These are phyloP conservation scores for Ormyrus rosae DNA, from an alignment of 2,888 invertebrate genomes.

Conservation along the genomic window DNA sequence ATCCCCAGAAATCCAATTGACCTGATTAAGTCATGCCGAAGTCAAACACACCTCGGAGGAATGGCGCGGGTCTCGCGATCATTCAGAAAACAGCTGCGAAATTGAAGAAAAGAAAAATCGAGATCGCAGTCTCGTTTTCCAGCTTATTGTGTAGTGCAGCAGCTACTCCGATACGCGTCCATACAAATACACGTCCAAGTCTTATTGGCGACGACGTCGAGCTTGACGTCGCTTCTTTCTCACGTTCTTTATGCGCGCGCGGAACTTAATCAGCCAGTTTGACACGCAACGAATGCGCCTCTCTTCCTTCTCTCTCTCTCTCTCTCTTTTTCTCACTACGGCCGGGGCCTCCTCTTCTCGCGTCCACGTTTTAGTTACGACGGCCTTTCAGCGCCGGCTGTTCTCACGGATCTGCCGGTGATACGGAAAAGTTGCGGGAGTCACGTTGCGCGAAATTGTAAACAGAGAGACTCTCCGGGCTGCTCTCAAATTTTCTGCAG, in stretches of 20 bases:
- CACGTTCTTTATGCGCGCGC: conserved; percentile 55
- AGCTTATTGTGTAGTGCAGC: background rate
- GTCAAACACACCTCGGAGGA: too few relatives aligned
- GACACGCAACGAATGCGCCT: conserved; percentile 60
- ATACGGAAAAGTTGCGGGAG: conserved; percentile 45
- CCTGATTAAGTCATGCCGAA: too few relatives aligned
- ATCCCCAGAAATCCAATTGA: too few relatives aligned
- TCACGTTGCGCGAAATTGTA: background rate
- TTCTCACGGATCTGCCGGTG: conserved; percentile 52
- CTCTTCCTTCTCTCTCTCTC: background rate
- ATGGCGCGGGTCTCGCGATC: too few relatives aligned
- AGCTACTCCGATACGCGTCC: conserved; percentile 10
- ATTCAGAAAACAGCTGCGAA: too few relatives aligned
- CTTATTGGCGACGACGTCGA: background rate
- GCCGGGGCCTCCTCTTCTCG: conserved; percentile 55
- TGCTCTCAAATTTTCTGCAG: too few relatives aligned
- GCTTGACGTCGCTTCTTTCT: conserved; percentile 42
- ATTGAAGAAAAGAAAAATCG: too few relatives aligned
- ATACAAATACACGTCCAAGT: conserved; percentile 2
- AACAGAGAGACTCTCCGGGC: background rate
- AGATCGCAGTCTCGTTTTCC: background rate
- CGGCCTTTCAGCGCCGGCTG: conserved; percentile 14
- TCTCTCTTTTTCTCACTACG: conserved; percentile 39
- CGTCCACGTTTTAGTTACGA: conserved; percentile 60
- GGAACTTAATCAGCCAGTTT: conserved; percentile 60